Percentiles rank a stretch among this genome's conserved stretches.
Conservation (phyloP, 35 echinoderm and acorn worm species). For the Ophiothrix spiculata region DNA sequence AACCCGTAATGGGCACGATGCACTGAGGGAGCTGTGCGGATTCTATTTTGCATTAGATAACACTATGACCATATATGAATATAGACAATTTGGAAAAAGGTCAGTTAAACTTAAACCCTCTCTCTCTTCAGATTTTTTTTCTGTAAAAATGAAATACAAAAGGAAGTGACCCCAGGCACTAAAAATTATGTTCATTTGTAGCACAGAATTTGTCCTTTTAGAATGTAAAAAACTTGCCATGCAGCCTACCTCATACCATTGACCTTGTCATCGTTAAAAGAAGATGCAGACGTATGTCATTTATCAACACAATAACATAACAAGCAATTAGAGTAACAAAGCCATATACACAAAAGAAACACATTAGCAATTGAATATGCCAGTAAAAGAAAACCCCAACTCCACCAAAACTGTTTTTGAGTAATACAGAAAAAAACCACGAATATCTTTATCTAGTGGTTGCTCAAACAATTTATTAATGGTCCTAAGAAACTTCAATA, state of each 20-base stretch:
- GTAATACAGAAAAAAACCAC: neutral
- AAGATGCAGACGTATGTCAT: neutral
- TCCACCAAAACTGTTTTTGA: too few relatives aligned
- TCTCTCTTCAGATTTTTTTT: neutral
- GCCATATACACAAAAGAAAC: neutral
- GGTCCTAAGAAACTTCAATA: too few relatives aligned
- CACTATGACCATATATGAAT: conserved; percentile 96
- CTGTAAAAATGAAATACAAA: neutral
- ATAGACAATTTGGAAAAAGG: conserved; percentile 95
- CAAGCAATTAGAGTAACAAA: neutral
- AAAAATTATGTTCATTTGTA: neutral
- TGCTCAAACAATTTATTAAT: too few relatives aligned
- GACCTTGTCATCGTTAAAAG: neutral
- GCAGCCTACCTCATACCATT: neutral
- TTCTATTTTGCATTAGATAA: conserved; percentile 95
- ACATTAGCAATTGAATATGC: too few relatives aligned
- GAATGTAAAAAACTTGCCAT: neutral
- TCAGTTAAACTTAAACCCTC: conserved; percentile 33
- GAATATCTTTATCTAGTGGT: too few relatives aligned
- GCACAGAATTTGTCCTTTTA: neutral
- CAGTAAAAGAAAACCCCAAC: too few relatives aligned
- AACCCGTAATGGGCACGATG: conserved; percentile 66
- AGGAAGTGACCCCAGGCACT: neutral
- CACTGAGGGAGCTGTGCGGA: conserved; percentile 78
- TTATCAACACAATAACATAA: neutral